phyloP scores from a whole-genome alignment of 1,140 invertebrate genomes.

The Conopomorpha cramerella region DNA sequence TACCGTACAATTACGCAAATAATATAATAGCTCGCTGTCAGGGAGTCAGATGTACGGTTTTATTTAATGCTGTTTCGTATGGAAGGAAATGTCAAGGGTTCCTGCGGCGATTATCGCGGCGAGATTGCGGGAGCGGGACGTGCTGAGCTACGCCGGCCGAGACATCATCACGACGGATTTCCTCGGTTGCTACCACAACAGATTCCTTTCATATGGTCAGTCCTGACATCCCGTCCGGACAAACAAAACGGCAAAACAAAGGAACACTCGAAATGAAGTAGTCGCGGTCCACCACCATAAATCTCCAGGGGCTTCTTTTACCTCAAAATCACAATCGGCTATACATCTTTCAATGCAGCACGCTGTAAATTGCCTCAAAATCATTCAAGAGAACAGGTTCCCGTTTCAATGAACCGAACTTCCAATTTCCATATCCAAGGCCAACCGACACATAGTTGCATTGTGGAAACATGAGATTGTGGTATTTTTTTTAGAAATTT shows the following conservation, averaged over 20 bases:
- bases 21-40: constrained; percentile 33
- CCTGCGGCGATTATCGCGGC: constrained; percentile 31
- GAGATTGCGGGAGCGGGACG: constrained; percentile 19
- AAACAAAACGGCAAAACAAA: too few species aligned
- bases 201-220: too few species aligned
- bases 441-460: too few species aligned
- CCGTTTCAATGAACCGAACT: too few species aligned
- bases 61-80: constrained; percentile 18
- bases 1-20: constrained; percentile 31
- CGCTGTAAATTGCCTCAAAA: too few species aligned
- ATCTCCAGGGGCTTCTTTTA: too few species aligned
- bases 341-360: too few species aligned
- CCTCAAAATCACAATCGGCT: too few species aligned
- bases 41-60: constrained; percentile 15
- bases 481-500: constrained; percentile 45
- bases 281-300: too few species aligned
- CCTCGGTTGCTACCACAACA: background rate
- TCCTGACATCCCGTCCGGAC: too few species aligned
- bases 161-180: background rate
- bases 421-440: constrained; percentile 43
- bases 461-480: too few species aligned
- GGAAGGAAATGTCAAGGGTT: constrained; percentile 33
- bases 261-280: too few species aligned
- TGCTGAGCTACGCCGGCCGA: constrained; percentile 16
- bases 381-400: constrained; percentile 15